Percentiles rank a stretch among this genome's conserved stretches.
Conservation (phyloP, 2,888 invertebrate genomes). For the Syrista parreyssii region DNA sequence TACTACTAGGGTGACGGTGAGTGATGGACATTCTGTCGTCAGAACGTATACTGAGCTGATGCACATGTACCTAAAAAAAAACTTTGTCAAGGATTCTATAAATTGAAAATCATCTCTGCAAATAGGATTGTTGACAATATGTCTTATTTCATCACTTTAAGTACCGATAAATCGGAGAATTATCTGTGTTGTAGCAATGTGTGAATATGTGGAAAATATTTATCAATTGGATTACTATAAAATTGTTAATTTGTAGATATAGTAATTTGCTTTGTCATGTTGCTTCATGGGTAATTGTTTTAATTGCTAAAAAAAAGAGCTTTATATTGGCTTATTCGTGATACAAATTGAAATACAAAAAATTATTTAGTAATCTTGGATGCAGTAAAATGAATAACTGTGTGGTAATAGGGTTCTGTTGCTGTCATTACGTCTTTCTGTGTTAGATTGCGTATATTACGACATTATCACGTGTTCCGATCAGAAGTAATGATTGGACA, state of each 20-base stretch:
- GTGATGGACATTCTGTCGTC: slow-evolving; percentile 92
- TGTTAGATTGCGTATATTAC: neutral
- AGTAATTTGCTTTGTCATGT: neutral
- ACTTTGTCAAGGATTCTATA: slow-evolving; percentile 40
- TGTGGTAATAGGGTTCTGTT: neutral
- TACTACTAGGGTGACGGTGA: slow-evolving; percentile 95
- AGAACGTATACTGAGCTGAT: slow-evolving; percentile 94
- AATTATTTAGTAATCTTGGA: neutral
- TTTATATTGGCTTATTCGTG: neutral
- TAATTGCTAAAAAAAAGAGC: neutral
- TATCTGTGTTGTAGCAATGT: neutral
- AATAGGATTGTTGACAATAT: neutral
- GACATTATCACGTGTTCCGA: neutral
- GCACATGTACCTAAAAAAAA: slow-evolving; percentile 76
- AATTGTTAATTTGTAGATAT: neutral
- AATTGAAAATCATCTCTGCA: neutral
- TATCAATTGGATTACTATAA: neutral
- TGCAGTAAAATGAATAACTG: neutral
- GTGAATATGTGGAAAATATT: neutral
- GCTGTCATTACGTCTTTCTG: too few relatives aligned
- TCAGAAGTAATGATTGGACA: neutral
- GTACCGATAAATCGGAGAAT: neutral
- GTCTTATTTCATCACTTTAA: neutral
- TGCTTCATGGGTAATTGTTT: too few relatives aligned
- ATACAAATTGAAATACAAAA: neutral